phyloP scores from a whole-genome alignment of 2,113 vertebrate genomes.

The Catharus bicknelli region DNA sequence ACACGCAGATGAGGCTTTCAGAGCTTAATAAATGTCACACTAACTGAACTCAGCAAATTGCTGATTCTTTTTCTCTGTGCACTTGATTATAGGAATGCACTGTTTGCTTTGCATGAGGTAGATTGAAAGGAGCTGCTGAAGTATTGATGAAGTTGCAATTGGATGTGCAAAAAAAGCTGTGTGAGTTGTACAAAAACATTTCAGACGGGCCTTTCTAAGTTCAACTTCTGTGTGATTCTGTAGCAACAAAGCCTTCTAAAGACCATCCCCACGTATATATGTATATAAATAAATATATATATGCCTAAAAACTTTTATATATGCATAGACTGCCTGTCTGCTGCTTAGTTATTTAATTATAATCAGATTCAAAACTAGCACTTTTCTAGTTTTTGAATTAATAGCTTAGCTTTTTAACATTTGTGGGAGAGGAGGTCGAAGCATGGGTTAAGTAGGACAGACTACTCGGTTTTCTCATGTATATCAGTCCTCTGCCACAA shows the following conservation, averaged over 20 bases:
- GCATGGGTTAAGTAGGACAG: neutral
- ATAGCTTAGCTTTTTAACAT: neutral
- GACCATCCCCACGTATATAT: neutral
- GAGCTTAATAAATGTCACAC: neutral
- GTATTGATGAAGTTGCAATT: neutral
- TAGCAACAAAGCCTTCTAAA: neutral
- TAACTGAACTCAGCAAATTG: neutral
- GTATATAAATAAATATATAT: neutral
- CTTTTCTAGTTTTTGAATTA: neutral
- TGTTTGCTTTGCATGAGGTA: neutral
- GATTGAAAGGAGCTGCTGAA: neutral
- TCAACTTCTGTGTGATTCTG: neutral
- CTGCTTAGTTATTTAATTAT: neutral
- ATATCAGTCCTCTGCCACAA: neutral
- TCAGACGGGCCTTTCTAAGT: neutral
- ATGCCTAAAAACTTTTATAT: neutral
- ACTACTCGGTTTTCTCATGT: neutral
- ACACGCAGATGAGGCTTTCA: neutral
- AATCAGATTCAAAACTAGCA: neutral
- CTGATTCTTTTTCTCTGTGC: neutral
- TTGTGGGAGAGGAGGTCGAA: neutral
- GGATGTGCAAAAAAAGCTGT: neutral
- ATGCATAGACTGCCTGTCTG: neutral
- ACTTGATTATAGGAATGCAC: neutral
- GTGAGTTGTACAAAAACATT: neutral